Conservation (phyloP, 1,140 invertebrate genomes). For the Cyrtorhinus lividipennis region DNA sequence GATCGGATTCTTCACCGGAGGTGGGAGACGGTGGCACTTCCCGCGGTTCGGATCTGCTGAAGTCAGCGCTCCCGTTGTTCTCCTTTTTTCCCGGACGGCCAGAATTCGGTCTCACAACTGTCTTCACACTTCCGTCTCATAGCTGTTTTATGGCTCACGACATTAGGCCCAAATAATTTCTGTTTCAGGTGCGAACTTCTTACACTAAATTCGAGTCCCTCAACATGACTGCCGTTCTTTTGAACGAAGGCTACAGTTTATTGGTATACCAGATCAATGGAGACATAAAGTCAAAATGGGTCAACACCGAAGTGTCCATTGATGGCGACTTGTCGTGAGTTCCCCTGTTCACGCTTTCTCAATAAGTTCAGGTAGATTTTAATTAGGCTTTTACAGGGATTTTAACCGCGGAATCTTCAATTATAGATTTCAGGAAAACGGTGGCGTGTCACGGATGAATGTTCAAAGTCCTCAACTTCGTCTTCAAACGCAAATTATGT, state of each 20-base stretch:
- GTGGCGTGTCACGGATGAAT: neutral
- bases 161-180: too few species aligned
- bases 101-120: too few species aligned
- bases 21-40: too few species aligned
- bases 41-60: too few species aligned
- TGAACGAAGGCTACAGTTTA: conserved; percentile 7
- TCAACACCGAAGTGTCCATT: conserved; percentile 13
- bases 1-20: too few species aligned
- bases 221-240: conserved; percentile 11
- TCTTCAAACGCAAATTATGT: neutral
- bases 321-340: conserved; percentile 17
- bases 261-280: conserved; percentile 11
- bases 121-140: too few species aligned
- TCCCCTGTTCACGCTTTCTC: too few species aligned
- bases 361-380: too few species aligned
- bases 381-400: too few species aligned
- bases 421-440: conserved; percentile 12
- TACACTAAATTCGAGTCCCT: conserved; percentile 30
- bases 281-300: conserved; percentile 13
- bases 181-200: conserved; percentile 36
- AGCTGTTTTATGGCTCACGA: too few species aligned
- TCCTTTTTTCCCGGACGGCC: too few species aligned
- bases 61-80: too few species aligned
- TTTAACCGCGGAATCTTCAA: neutral
- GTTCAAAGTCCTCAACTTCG: conserved; percentile 12